Conservation (phyloP, 2,113 vertebrate species). For the Entosphenus tridentatus region DNA sequence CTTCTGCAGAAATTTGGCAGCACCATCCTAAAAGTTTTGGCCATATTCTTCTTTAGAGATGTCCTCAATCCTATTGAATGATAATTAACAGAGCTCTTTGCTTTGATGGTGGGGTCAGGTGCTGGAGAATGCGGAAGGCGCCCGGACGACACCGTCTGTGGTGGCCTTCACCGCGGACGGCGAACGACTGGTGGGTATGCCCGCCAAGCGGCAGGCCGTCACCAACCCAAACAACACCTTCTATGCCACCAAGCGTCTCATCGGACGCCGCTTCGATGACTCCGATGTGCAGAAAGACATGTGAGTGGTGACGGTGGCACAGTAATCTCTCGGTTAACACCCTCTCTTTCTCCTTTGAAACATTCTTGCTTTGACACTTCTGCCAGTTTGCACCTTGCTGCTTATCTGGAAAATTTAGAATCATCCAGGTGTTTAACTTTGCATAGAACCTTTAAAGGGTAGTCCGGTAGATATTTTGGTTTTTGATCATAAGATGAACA, state of each 20-base stretch:
- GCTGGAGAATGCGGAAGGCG: slow-evolving; percentile 78
- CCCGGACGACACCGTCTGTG: slow-evolving; percentile 79
- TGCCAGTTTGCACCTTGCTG: too few species aligned
- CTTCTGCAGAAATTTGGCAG: too few species aligned
- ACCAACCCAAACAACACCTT: slow-evolving; percentile 91
- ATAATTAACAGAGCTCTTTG: too few species aligned
- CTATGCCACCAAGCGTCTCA: slow-evolving; percentile 87
- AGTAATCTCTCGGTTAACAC: too few species aligned
- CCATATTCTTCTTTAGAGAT: too few species aligned
- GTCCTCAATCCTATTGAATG: too few species aligned
- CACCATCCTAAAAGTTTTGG: too few species aligned
- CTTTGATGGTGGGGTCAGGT: slow-evolving; percentile 27
- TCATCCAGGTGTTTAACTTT: too few species aligned
- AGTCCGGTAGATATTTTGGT: background rate
- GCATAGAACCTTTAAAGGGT: background rate
- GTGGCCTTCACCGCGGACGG: slow-evolving; percentile 66
- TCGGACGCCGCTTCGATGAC: slow-evolving; percentile 73
- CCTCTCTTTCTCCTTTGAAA: background rate
- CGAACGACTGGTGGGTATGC: slow-evolving; percentile 82
- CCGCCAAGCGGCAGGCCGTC: slow-evolving; percentile 75
- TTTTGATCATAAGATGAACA: background rate
- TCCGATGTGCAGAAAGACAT: slow-evolving; percentile 81
- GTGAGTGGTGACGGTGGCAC: slow-evolving; percentile 27
- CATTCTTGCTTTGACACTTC: background rate
- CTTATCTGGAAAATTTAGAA: too few species aligned